These are phyloP conservation scores for Trichogramma evanescens DNA, from an alignment of 2,888 invertebrate species.

Conservation along the genomic window DNA sequence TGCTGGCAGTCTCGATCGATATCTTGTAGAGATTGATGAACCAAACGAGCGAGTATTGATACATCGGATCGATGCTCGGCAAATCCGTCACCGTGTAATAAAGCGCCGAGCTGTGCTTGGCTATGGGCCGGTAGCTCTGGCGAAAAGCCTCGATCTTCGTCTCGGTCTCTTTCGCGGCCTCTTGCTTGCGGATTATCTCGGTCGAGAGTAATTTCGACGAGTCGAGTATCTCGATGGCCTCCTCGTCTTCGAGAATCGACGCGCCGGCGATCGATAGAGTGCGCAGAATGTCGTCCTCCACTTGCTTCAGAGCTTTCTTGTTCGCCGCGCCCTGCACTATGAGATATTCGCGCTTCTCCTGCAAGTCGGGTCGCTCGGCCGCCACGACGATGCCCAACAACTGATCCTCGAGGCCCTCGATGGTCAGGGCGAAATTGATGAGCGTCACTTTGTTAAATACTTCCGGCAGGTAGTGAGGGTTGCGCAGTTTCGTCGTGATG, in stretches of 20 bases:
- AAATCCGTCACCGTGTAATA: constrained; percentile 79
- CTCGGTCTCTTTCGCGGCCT: constrained; percentile 69
- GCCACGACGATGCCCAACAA: constrained; percentile 77
- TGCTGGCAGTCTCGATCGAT: constrained; percentile 69
- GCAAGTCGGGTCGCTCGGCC: constrained; percentile 76
- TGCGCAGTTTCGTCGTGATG: constrained; percentile 74
- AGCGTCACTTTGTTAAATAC: constrained; percentile 76
- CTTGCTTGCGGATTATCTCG: constrained; percentile 77
- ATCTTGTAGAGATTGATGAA: constrained; percentile 74
- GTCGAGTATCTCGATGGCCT: constrained; percentile 79
- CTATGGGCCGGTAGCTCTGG: constrained; percentile 67
- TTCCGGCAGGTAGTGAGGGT: constrained; percentile 81
- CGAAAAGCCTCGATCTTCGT: constrained; percentile 70
- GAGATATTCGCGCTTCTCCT: constrained; percentile 71
- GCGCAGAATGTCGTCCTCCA: constrained; percentile 81
- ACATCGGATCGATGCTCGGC: constrained; percentile 82
- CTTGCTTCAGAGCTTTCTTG: constrained; percentile 68
- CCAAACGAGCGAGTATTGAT: constrained; percentile 81
- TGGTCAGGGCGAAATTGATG: constrained; percentile 76
- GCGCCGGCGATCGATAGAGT: constrained; percentile 77
- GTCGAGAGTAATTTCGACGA: constrained; percentile 75
- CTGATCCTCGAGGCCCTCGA: constrained; percentile 77
- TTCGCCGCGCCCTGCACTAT: constrained; percentile 76
- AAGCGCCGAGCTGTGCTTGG: constrained; percentile 70
- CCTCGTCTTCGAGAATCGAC: constrained; percentile 86